A percentile compares a stretch with the other conserved stretches of the same genome.
Evolutionary conservation across 30 jellyfish, hydroid and myxozoan species (phyloP).

Genomic region (Aurelia coerulea): DNA sequence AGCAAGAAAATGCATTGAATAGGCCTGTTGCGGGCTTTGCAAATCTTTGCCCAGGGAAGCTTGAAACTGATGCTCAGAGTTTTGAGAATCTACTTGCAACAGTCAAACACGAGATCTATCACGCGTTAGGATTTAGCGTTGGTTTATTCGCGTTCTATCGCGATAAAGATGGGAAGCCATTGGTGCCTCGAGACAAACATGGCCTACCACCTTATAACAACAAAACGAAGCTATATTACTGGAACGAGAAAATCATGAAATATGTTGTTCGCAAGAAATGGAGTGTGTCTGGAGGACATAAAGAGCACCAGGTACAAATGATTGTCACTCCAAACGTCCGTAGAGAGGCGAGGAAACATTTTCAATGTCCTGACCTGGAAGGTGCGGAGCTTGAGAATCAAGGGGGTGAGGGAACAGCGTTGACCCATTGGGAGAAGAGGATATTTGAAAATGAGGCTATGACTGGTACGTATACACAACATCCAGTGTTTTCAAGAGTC

Average conservation of each 20-base stretch:
- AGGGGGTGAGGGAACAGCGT: conserved; percentile 97
- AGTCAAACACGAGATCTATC: conserved; percentile 92
- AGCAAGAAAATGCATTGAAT: conserved; percentile 93
- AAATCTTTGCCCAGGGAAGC: conserved; percentile 86
- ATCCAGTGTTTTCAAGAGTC: conserved; percentile 88
- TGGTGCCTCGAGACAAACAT: conserved; percentile 74
- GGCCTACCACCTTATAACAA: conserved; percentile 89
- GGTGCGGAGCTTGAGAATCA: conserved; percentile 97
- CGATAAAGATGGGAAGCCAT: conserved; percentile 81
- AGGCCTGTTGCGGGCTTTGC: conserved; percentile 98
- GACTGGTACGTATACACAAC: conserved; percentile 98
- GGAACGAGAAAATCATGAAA: conserved; percentile 82
- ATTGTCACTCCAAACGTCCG: conserved; percentile 90
- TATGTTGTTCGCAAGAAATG: conserved; percentile 71
- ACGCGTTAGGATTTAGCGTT: conserved; percentile 94
- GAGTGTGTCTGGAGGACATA: conserved; percentile 92
- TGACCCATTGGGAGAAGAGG: conserved; percentile 96
- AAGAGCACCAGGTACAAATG: conserved; percentile 87
- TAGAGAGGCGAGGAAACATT: conserved; percentile 84
- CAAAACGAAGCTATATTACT: conserved; percentile 62
- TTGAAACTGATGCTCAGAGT: conserved; percentile 82
- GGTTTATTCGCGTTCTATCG: conserved; percentile 92
- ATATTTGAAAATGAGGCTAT: conserved; percentile 94
- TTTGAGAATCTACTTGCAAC: conserved; percentile 90
- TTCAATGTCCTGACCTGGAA: conserved; percentile 79